Percentiles rank a stretch among this genome's conserved stretches.
Conservation (phyloP, 2,797 vertebrate species). For the Hyperoplus immaculatus region DNA sequence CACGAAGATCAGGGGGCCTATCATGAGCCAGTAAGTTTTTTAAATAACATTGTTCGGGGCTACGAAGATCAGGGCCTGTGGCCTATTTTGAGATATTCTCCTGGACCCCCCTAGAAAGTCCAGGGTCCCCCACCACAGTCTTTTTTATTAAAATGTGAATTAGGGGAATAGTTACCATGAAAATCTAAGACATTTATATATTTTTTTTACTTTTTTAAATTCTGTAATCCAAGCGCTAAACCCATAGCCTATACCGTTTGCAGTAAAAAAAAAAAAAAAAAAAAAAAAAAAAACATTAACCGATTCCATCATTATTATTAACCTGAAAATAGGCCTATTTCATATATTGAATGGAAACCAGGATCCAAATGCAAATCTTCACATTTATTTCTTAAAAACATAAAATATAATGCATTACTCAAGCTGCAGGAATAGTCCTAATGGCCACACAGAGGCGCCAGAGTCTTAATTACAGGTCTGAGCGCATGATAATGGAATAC, state of each 20-base stretch:
- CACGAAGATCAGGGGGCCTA: too few relatives aligned
- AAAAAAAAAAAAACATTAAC: too few relatives aligned
- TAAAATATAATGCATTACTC: not conserved
- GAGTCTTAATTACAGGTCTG: not conserved
- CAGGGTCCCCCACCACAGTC: not conserved
- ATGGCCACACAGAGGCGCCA: constrained; percentile 19
- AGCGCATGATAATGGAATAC: not conserved
- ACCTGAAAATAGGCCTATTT: not conserved
- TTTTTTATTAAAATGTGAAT: not conserved
- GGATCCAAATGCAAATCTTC: too few relatives aligned
- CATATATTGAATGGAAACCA: not conserved
- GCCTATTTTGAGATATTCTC: too few relatives aligned
- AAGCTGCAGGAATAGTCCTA: not conserved
- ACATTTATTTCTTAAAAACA: not conserved
- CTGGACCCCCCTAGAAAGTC: too few relatives aligned
- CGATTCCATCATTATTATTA: not conserved
- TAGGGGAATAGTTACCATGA: not conserved
- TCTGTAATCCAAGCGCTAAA: not conserved
- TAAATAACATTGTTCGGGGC: too few relatives aligned
- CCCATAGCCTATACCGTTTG: not conserved
- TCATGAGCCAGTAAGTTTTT: too few relatives aligned
- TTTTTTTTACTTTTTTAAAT: not conserved
- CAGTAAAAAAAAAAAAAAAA: not conserved
- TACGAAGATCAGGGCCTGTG: too few relatives aligned
- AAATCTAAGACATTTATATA: not conserved